Conservation (phyloP, 2,888 invertebrate species). For the Archips crataeganus region DNA sequence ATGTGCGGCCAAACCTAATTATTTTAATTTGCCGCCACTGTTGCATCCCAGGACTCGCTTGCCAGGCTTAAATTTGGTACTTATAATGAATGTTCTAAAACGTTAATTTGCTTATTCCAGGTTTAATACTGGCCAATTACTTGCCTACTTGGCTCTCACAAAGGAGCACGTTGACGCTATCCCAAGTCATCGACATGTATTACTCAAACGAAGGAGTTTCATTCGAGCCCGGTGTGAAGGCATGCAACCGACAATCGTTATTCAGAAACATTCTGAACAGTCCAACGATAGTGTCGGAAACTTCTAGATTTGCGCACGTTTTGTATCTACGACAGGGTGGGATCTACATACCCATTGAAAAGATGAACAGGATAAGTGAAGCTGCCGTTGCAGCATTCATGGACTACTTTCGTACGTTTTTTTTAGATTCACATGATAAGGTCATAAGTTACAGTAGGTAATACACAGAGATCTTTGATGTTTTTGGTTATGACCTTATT, state of each 20-base stretch:
- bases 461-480: too few relatives aligned
- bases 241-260: conserved; percentile 83
- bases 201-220: conserved; percentile 87
- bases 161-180: conserved; percentile 82
- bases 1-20: too few relatives aligned
- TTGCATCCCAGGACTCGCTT: too few relatives aligned
- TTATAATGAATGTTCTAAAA: not conserved
- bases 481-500: too few relatives aligned
- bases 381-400: conserved; percentile 80
- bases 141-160: conserved; percentile 81
- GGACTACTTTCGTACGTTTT: conserved; percentile 79
- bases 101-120: conserved; percentile 61
- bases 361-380: conserved; percentile 77
- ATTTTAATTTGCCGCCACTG: too few relatives aligned
- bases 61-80: too few relatives aligned
- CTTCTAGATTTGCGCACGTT: conserved; percentile 73
- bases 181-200: conserved; percentile 89
- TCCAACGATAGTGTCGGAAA: conserved; percentile 71
- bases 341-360: conserved; percentile 72
- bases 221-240: conserved; percentile 84
- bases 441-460: too few relatives aligned
- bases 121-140: conserved; percentile 83
- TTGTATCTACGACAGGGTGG: conserved; percentile 74
- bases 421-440: too few relatives aligned
- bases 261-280: conserved; percentile 73